These are phyloP conservation scores for Pseudorhiza aurosa DNA, from an alignment of 30 jellyfish, hydroid and myxozoan genomes.

Conservation along the genomic window DNA sequence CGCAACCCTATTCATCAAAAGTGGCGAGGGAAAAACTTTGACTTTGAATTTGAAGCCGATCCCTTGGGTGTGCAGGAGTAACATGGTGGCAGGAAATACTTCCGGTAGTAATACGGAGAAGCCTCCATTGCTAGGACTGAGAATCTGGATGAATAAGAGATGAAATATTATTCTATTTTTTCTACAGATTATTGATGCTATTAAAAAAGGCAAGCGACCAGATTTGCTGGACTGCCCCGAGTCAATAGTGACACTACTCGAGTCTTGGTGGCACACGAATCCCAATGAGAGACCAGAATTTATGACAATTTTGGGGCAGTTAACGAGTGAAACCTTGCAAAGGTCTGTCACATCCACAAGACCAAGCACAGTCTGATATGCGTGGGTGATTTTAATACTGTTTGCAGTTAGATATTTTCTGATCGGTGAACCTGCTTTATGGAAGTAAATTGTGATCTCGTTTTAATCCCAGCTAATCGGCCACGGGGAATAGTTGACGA, in stretches of 20 bases:
- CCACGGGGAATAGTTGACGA: too few species aligned
- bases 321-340: slow-evolving; percentile 2
- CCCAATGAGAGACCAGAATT: slow-evolving; percentile 66
- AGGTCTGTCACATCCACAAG: not conserved
- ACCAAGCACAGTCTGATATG: slow-evolving; percentile 12
- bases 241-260: slow-evolving; percentile 1
- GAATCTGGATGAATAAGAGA: too few species aligned
- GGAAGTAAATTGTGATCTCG: too few species aligned
- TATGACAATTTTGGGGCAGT: not conserved
- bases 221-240: slow-evolving; percentile 31
- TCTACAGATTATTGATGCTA: slow-evolving; percentile 46
- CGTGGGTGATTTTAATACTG: not conserved
- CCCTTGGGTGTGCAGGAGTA: too few species aligned
- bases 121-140: too few species aligned
- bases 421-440: not conserved
- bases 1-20: too few species aligned
- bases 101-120: too few species aligned
- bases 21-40: too few species aligned
- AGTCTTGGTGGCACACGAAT: slow-evolving; percentile 59
- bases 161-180: too few species aligned
- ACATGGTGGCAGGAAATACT: too few species aligned
- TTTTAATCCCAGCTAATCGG: too few species aligned
- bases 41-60: too few species aligned
- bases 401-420: not conserved
- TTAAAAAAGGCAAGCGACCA: slow-evolving; percentile 52